Evolutionary conservation across 92 coral and sea anemone genomes (phyloP), one percentile per base, ranked within the genome.

Genomic region (Anthopleura xanthogrammica): DNA sequence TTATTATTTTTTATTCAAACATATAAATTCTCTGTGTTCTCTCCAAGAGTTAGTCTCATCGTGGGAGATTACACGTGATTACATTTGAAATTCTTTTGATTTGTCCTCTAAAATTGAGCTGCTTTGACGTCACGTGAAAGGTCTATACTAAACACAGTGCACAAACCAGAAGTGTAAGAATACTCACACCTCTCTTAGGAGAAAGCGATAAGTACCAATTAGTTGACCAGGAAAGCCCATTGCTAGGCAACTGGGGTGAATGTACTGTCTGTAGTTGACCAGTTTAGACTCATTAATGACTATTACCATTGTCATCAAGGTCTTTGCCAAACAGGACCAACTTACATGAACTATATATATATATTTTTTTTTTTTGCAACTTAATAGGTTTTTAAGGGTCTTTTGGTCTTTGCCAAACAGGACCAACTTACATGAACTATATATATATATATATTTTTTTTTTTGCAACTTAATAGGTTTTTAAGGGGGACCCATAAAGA

Each of bases 231-330:
- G 46, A 71, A 52, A 42, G 41, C 55, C 60, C 24, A 58, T 52
- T 39, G 14, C 48, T 20, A 58, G 62, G 82, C 62, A 58, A n/a
- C 52, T 23, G 76, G 42, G 52, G 12, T 48, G 70, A 62, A 40
- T 65, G 23, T 83, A 23, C 74, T 68, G 82, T 84, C 82, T 73
- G 20, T 39, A 43, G 78, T 50, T 40, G 88, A 85, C 88, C 88
- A 80, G 62, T 50, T 50, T 43, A 68, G 88, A 77, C 89, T 14
- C 16, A 76, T 39, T 72, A 68, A 68, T 79, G 76, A 42, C 88
- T 89, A 87, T 93, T 93, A 93, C 97, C 97, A 93, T 89, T 89
- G 87, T 90, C 82, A 82, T 92, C 92, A 90, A 85, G 80, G 94
- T 83, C 97, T 73, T 81, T 86, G 78, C 97, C 91, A 89, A 87